Conservation (phyloP, 92 coral and sea anemone genomes). For the Zoanthus sansibaricus region DNA sequence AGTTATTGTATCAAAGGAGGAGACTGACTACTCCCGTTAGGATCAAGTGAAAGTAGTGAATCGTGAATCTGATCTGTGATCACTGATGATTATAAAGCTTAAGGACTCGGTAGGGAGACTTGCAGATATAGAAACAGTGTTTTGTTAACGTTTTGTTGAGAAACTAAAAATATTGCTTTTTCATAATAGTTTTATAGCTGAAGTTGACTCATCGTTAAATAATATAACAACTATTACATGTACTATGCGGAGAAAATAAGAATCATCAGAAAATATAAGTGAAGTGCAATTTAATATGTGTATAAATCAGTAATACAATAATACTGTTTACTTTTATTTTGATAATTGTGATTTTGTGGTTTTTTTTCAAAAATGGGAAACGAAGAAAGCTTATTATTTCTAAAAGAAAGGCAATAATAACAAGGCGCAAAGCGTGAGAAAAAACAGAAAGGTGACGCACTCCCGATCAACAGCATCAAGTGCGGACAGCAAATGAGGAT, state of each 20-base stretch:
- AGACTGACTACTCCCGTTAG: constrained; percentile 15
- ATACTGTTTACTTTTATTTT: constrained; percentile 6
- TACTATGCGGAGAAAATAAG: constrained; percentile 26
- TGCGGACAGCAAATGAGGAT: too few relatives aligned
- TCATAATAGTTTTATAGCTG: neutral
- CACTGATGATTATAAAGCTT: constrained; percentile 25
- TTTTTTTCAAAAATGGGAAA: constrained; percentile 44
- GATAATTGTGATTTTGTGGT: neutral
- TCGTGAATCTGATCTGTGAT: constrained; percentile 21
- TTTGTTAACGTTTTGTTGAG: constrained; percentile 19
- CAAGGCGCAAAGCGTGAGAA: constrained; percentile 38
- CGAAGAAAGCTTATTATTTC: constrained; percentile 34
- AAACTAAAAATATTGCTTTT: neutral
- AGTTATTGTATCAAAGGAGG: constrained; percentile 11
- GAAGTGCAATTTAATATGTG: too few relatives aligned
- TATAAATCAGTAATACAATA: neutral
- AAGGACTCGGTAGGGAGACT: constrained; percentile 32
- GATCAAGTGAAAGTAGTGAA: constrained; percentile 36
- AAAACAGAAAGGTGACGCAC: neutral
- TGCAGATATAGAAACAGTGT: constrained; percentile 21
- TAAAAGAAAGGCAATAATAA: constrained; percentile 46
- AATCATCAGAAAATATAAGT: neutral
- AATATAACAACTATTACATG: constrained; percentile 25
- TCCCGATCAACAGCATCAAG: neutral
- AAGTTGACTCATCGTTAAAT: constrained; percentile 27